Conservation (phyloP, 2,113 vertebrate genomes). For the Ceyx melanurus region DNA sequence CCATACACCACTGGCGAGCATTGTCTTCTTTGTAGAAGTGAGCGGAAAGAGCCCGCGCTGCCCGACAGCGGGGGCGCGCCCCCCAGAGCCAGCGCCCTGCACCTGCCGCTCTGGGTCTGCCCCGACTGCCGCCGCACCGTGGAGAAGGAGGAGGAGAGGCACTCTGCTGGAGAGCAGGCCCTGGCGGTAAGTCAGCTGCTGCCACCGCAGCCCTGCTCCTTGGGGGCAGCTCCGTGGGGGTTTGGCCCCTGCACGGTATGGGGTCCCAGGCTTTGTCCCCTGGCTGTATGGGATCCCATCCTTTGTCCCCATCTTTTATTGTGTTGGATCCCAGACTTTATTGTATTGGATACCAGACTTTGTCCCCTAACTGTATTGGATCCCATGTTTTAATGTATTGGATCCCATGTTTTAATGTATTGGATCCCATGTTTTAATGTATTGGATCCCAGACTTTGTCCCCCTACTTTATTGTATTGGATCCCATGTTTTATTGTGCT, state of each 20-base stretch:
- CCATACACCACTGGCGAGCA: conserved; percentile 91
- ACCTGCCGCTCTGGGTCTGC: conserved; percentile 95
- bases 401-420: no score
- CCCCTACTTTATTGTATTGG: no score
- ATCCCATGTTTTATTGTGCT: no score
- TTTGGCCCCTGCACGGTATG: no score
- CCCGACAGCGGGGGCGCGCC: conserved; percentile 82
- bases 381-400: neutral
- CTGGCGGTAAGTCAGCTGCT: conserved; percentile 79
- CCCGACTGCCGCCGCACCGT: conserved; percentile 92
- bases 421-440: neutral
- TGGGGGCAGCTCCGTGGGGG: no score
- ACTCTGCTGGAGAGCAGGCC: conserved; percentile 83
- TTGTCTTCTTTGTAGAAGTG: conserved; percentile 92
- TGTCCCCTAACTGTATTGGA: accelerated
- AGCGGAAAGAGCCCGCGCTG: conserved; percentile 86
- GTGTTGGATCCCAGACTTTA: no score
- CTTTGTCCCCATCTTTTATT: no score
- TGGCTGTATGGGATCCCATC: no score
- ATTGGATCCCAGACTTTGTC: neutral
- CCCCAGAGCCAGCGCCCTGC: conserved; percentile 85
- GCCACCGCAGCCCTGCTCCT: neutral
- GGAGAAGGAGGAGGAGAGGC: conserved; percentile 88
- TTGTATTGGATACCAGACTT: neutral
- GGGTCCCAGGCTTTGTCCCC: no score